Evolutionary conservation across 2,113 vertebrate species (phyloP).

Genomic region (Nerophis lumbriciformis): DNA sequence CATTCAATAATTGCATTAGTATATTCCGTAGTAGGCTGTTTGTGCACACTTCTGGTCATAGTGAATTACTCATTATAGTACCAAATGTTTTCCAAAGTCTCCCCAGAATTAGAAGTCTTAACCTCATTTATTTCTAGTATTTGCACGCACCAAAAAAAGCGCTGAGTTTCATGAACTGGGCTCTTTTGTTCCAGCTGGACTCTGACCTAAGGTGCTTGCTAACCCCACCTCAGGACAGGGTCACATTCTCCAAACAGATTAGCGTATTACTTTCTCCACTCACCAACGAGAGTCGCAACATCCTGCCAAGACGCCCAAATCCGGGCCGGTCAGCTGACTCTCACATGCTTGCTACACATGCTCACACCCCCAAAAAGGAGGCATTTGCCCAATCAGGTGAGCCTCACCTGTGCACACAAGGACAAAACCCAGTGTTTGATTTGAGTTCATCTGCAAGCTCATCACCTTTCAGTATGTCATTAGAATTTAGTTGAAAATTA

Average conservation of each 20-base stretch:
- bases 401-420: constrained; percentile 13
- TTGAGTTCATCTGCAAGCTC: constrained; percentile 8
- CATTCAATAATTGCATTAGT: no score
- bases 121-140: constrained; percentile 29
- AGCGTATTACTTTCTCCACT: constrained; percentile 31
- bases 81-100: no score
- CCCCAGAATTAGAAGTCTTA: neutral
- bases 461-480: no score
- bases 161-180: constrained; percentile 2
- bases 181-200: constrained; percentile 35
- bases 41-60: no score
- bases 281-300: constrained; percentile 37
- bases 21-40: no score
- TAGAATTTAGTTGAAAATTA: no score
- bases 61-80: no score
- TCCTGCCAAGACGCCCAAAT: constrained; percentile 39
- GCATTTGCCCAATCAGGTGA: no score
- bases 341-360: constrained; percentile 55
- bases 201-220: constrained; percentile 23
- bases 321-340: constrained; percentile 61
- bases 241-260: constrained; percentile 68
- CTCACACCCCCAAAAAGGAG: no score
- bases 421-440: constrained; percentile 41
- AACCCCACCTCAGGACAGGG: constrained; percentile 25
- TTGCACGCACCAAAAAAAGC: neutral